Conservation (phyloP, 2,797 vertebrate genomes). For the Poliocrania exsul region DNA sequence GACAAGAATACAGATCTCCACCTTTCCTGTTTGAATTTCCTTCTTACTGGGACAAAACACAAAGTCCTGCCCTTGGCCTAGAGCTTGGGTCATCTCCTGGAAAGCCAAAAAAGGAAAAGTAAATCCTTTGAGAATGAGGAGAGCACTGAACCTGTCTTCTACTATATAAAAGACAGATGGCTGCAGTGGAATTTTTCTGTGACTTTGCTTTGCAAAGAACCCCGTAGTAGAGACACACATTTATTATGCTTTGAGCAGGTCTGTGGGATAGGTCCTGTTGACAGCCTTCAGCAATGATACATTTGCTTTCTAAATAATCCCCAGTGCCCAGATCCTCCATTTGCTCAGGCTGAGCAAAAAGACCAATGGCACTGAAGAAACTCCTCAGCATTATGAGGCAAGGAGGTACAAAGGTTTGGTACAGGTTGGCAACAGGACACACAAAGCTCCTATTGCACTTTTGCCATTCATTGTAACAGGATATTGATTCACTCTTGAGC, state of each 20-base stretch:
- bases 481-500: not conserved
- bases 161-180: not conserved
- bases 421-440: not conserved
- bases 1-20: not conserved
- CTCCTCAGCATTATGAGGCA: rapidly evolving
- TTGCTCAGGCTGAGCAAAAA: not conserved
- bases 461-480: not conserved
- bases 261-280: not conserved
- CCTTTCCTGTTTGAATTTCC: not conserved
- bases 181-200: not conserved
- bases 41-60: not conserved
- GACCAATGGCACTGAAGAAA: not conserved
- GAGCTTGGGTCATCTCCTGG: not conserved
- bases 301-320: not conserved
- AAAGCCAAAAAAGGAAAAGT: not conserved
- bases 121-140: not conserved
- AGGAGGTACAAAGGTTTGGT: not conserved
- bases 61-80: not conserved
- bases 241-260: not conserved
- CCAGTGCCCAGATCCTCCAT: not conserved
- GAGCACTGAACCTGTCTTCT: not conserved
- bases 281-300: not conserved
- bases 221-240: not conserved
- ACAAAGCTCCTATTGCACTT: not conserved
- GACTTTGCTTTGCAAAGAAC: not conserved